Evolutionary conservation across 2,113 vertebrate species (phyloP).

Genomic region (Felis chaus): DNA sequence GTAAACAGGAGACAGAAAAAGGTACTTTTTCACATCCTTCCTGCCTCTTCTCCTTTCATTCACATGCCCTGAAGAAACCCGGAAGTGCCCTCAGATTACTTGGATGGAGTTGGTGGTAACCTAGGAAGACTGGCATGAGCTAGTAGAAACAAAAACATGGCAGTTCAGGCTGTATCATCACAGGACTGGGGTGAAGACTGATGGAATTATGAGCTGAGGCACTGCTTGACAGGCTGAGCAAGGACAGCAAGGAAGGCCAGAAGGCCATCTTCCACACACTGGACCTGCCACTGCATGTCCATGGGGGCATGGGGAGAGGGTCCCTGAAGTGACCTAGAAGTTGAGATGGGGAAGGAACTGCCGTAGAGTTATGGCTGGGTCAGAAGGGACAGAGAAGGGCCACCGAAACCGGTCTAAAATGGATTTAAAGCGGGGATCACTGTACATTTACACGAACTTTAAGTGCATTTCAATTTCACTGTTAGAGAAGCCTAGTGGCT

Average conservation of each 20-base stretch:
- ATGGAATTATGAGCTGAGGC: accelerated
- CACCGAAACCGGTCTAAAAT: neutral
- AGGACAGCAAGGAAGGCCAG: neutral
- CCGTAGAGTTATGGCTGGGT: too few species aligned
- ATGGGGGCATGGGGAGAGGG: accelerated
- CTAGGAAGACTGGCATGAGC: neutral
- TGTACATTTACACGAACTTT: neutral
- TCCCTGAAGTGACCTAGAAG: neutral
- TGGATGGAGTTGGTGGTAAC: neutral
- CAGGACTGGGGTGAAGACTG: neutral
- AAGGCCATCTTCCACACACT: neutral
- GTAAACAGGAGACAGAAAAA: neutral
- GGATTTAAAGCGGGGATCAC: neutral
- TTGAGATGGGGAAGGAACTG: neutral
- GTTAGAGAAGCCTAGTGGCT: neutral
- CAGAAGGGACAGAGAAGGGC: neutral
- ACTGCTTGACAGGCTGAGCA: neutral
- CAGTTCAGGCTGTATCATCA: neutral
- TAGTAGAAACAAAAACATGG: neutral
- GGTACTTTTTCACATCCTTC: neutral
- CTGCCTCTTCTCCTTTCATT: neutral
- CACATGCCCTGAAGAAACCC: neutral
- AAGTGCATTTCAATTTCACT: neutral
- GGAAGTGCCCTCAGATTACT: neutral
- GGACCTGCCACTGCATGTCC: neutral